Conservation (phyloP, 2,113 vertebrate species). For the Oryzias woworae region DNA sequence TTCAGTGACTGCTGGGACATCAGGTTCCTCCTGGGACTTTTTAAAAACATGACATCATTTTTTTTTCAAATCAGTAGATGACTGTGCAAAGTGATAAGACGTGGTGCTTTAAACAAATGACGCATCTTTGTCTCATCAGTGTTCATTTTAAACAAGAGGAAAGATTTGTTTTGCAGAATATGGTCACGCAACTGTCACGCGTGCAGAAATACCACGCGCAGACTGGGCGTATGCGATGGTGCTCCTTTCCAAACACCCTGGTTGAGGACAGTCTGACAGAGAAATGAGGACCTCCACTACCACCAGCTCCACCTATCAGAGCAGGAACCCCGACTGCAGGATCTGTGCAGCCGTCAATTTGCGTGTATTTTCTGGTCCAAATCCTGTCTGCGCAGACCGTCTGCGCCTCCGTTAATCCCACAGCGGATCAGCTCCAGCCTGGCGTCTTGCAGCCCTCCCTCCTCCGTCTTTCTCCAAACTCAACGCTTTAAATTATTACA, state of each 20-base stretch:
- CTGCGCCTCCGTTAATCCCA: slow-evolving; percentile 66
- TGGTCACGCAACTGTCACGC: slow-evolving; percentile 35
- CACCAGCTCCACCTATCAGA: slow-evolving; percentile 9
- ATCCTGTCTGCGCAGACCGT: slow-evolving; percentile 50
- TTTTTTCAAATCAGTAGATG: slow-evolving; percentile 40
- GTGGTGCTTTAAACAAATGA: neutral
- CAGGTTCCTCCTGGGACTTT: slow-evolving; percentile 69
- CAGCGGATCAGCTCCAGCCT: slow-evolving; percentile 60
- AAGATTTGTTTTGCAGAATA: slow-evolving; percentile 12
- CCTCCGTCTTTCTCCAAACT: neutral
- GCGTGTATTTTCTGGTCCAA: slow-evolving; percentile 67
- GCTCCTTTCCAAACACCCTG: slow-evolving; percentile 11
- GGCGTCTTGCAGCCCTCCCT: slow-evolving; percentile 22
- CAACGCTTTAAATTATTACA: slow-evolving; percentile 64
- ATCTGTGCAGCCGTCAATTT: slow-evolving; percentile 72
- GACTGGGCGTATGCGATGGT: slow-evolving; percentile 61
- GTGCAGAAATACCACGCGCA: slow-evolving; percentile 23
- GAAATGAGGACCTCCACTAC: slow-evolving; percentile 19
- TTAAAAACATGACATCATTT: slow-evolving; percentile 79
- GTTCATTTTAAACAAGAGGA: neutral
- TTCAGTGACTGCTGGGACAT: slow-evolving; percentile 55
- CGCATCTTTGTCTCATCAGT: neutral
- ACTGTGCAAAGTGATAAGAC: slow-evolving; percentile 46
- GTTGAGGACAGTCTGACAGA: slow-evolving; percentile 48
- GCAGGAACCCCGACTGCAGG: slow-evolving; percentile 39